These are phyloP conservation scores for Megaustenia siamemsis DNA, from an alignment of 2,888 invertebrate genomes.

Conservation along the genomic window DNA sequence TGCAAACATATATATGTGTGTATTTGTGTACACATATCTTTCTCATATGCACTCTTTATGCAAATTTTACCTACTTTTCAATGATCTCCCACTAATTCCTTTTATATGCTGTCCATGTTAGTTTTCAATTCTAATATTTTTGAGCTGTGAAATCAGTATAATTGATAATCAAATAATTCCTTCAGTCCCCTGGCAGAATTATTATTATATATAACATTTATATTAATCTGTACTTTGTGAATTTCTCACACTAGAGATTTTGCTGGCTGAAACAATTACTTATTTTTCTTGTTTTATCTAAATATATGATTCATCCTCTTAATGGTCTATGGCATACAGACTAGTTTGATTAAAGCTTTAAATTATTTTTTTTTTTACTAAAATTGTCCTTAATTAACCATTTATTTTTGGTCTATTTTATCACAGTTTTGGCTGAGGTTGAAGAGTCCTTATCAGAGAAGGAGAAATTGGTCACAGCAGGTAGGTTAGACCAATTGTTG, in stretches of 20 bases:
- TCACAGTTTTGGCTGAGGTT: slow-evolving; percentile 59
- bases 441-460: slow-evolving; percentile 70
- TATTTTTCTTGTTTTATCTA: not conserved
- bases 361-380: not conserved
- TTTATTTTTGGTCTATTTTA: not conserved
- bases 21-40: no score
- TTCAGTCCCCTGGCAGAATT: not conserved
- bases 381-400: not conserved
- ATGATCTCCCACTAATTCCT: not conserved
- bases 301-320: no score
- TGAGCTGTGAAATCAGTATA: not conserved
- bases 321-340: no score
- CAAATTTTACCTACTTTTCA: not conserved
- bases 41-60: not conserved
- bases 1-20: no score
- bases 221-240: not conserved
- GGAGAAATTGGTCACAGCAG: slow-evolving; percentile 67
- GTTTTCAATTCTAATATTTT: not conserved
- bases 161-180: not conserved
- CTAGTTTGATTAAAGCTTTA: not conserved
- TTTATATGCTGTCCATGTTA: no score
- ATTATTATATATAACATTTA: not conserved
- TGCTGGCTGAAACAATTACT: not conserved
- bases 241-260: not conserved
- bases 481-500: slow-evolving; percentile 21